Conservation (phyloP, 2,888 invertebrate genomes). For the Watsonalla cultraria region DNA sequence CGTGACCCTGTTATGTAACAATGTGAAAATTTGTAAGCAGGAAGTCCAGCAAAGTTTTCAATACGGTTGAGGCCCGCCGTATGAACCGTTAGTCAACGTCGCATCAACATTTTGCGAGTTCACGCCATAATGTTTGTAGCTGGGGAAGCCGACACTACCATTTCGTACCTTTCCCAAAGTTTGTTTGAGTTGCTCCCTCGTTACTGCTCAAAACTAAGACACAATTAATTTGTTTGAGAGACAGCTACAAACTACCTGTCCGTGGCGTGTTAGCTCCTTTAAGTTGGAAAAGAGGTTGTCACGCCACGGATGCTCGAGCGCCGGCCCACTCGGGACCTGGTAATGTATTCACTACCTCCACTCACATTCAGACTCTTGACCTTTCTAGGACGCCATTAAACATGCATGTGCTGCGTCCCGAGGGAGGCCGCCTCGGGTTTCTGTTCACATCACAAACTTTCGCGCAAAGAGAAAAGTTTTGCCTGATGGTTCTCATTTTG, state of each 20-base stretch:
- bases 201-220: conserved; percentile 67
- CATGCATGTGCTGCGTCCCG: conserved; percentile 67
- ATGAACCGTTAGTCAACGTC: conserved; percentile 41
- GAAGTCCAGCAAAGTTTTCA: conserved; percentile 27
- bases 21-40: conserved; percentile 3
- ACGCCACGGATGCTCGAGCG: conserved; percentile 42
- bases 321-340: conserved; percentile 52
- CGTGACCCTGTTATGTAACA: conserved; percentile 1
- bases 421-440: conserved; percentile 54
- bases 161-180: conserved; percentile 58
- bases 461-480: conserved; percentile 69
- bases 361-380: conserved; percentile 68
- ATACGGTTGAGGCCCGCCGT: conserved; percentile 27
- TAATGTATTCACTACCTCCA: conserved; percentile 70
- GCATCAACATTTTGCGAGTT: conserved; percentile 47
- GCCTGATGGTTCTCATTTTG: conserved; percentile 58
- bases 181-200: conserved; percentile 60
- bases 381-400: conserved; percentile 74
- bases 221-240: conserved; percentile 75
- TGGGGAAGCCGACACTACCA: conserved; percentile 39
- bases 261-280: conserved; percentile 51
- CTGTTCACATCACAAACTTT: conserved; percentile 68
- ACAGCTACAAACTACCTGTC: conserved; percentile 74
- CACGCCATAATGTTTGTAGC: conserved; percentile 41
- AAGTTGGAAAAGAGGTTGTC: conserved; percentile 66